phyloP scores from a whole-genome alignment of 2,888 invertebrate genomes.

The Catocala sponsa region DNA sequence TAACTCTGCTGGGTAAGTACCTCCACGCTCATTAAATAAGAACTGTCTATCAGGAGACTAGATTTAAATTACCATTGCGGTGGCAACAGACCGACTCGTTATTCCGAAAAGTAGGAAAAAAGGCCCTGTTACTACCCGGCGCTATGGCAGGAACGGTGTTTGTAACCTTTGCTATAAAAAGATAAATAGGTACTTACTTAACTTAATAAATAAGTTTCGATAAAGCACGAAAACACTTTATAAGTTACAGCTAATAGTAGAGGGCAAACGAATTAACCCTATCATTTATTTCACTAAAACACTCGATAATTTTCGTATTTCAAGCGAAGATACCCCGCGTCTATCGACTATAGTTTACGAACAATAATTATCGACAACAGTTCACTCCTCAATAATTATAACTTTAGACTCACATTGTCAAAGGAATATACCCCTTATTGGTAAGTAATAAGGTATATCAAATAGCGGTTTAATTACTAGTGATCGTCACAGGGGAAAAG shows the following conservation, averaged over 20 bases:
- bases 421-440: conserved; percentile 49
- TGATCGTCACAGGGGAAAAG: conserved; percentile 77
- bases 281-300: conserved; percentile 46
- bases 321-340: conserved; percentile 37
- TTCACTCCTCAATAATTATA: conserved; percentile 80
- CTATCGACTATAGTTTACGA: conserved; percentile 62
- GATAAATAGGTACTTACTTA: no score
- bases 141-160: no score
- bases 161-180: no score
- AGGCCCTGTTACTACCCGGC: no score
- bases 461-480: conserved; percentile 65
- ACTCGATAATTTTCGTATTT: conserved; percentile 41
- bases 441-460: conserved; percentile 44
- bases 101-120: no score
- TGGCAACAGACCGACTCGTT: no score
- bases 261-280: conserved; percentile 39
- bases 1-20: no score
- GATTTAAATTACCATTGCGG: no score
- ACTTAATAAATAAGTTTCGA: no score
- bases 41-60: no score
- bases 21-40: no score
- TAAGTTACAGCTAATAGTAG: conserved; percentile 42
- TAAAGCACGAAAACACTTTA: conserved; percentile 15
- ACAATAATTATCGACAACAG: conserved; percentile 81
- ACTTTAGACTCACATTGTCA: conserved; percentile 29